These are phyloP conservation scores for Melinopterus prodromus DNA, from an alignment of 2,888 invertebrate species.

Conservation along the genomic window DNA sequence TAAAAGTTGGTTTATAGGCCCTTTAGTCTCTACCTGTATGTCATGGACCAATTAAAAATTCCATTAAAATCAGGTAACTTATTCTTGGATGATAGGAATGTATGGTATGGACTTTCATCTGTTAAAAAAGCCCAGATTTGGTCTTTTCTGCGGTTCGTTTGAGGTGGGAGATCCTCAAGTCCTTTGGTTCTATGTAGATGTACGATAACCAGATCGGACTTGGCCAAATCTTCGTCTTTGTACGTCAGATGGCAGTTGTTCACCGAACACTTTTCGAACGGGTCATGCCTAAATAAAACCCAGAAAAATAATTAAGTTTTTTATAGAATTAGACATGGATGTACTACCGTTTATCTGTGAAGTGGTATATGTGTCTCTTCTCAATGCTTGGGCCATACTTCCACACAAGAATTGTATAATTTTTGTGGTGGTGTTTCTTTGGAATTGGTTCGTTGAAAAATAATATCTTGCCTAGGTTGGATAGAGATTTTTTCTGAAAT, in stretches of 20 bases:
- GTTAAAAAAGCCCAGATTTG: slow-evolving; percentile 77
- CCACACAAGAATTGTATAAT: slow-evolving; percentile 68
- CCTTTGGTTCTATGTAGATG: slow-evolving; percentile 64
- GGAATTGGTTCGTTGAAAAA: slow-evolving; percentile 55
- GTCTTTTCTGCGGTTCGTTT: slow-evolving; percentile 56
- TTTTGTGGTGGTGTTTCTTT: slow-evolving; percentile 47
- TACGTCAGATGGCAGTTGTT: slow-evolving; percentile 70
- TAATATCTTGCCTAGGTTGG: slow-evolving; percentile 59
- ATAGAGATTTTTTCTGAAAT: slow-evolving; percentile 52
- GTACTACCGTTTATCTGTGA: slow-evolving; percentile 55
- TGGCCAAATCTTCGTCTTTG: slow-evolving; percentile 59
- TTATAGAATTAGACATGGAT: slow-evolving; percentile 27
- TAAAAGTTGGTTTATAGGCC: no score
- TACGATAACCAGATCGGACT: slow-evolving; percentile 72
- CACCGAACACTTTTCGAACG: slow-evolving; percentile 68
- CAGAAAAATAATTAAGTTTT: slow-evolving; percentile 39
- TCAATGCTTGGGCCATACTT: slow-evolving; percentile 66
- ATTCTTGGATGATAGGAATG: slow-evolving; percentile 61
- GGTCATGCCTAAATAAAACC: slow-evolving; percentile 59
- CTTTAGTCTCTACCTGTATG: slow-evolving; percentile 63
- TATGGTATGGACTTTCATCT: slow-evolving; percentile 72
- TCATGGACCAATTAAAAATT: slow-evolving; percentile 79
- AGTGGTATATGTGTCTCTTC: slow-evolving; percentile 65
- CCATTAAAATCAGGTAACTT: slow-evolving; percentile 63
- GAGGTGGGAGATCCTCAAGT: slow-evolving; percentile 66